Evolutionary conservation across 1,140 invertebrate genomes (phyloP).

Genomic region (Epicauta chinensis): DNA sequence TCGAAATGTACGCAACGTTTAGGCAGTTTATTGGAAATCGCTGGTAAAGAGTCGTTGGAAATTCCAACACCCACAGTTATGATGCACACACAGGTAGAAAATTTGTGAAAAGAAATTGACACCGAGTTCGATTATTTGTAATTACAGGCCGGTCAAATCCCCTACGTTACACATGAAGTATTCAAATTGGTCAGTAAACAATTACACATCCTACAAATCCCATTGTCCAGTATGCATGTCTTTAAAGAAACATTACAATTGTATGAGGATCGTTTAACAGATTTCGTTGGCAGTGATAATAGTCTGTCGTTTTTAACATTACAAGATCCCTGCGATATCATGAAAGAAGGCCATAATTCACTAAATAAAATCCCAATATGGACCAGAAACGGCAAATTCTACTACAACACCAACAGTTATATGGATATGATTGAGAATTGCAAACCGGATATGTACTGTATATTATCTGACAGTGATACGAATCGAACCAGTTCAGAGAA

Average conservation of each 20-base stretch:
- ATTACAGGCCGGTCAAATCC: slow-evolving; percentile 59
- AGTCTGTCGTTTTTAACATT: slow-evolving; percentile 54
- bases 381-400: slow-evolving; percentile 62
- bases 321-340: slow-evolving; percentile 58
- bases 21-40: slow-evolving; percentile 47
- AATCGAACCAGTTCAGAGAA: slow-evolving; percentile 59
- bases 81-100: slow-evolving; percentile 49
- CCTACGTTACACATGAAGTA: slow-evolving; percentile 59
- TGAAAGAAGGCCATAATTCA: slow-evolving; percentile 60
- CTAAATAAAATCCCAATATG: slow-evolving; percentile 61
- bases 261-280: slow-evolving; percentile 45
- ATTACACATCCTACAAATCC: slow-evolving; percentile 50
- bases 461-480: slow-evolving; percentile 76
- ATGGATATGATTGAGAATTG: slow-evolving; percentile 70
- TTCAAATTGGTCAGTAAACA: slow-evolving; percentile 50
- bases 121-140: slow-evolving; percentile 23
- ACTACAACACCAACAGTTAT: slow-evolving; percentile 57
- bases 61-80: slow-evolving; percentile 50
- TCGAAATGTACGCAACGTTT: slow-evolving; percentile 47
- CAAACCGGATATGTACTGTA: slow-evolving; percentile 72
- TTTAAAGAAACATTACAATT: slow-evolving; percentile 49
- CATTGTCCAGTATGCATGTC: slow-evolving; percentile 49
- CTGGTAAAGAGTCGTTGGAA: slow-evolving; percentile 40
- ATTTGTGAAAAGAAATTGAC: not conserved
- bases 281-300: slow-evolving; percentile 53